A percentile compares a stretch with the other conserved stretches of the same genome.
These are phyloP conservation scores for Noctuana brunneofusca DNA, from an alignment of 2,888 invertebrate species.

Conservation along the genomic window DNA sequence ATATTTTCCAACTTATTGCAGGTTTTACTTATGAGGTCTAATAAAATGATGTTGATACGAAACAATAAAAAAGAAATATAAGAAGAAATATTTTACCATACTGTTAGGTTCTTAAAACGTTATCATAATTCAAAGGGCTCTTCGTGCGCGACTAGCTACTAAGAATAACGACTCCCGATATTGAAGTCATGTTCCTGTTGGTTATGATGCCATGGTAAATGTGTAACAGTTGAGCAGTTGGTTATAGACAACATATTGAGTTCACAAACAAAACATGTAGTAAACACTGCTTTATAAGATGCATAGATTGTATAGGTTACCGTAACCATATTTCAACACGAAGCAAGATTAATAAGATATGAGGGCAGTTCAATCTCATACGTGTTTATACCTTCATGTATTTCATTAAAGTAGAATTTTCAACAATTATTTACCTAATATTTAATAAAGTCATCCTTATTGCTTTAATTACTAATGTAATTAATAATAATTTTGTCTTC, in stretches of 20 bases:
- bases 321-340: neutral
- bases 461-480: no score
- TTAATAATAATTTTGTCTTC: no score
- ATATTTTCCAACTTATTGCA: no score
- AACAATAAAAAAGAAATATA: neutral
- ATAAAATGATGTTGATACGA: neutral
- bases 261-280: constrained; percentile 5
- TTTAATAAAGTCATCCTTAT: no score
- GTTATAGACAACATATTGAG: constrained; percentile 19
- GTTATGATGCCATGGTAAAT: constrained; percentile 25
- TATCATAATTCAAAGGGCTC: constrained; percentile 23
- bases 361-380: no score
- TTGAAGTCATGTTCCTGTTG: constrained; percentile 27
- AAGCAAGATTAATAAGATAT: neutral
- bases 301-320: no score
- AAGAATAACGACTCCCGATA: constrained; percentile 29
- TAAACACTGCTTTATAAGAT: no score
- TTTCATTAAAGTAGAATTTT: no score
- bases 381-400: no score
- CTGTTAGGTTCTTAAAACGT: constrained; percentile 13
- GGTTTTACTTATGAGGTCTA: no score
- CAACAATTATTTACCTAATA: no score
- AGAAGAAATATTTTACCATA: neutral
- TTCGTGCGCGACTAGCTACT: constrained; percentile 19
- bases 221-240: constrained; percentile 17